Evolutionary conservation across 2,888 invertebrate genomes (phyloP).

Genomic region (Peribatodes rhomboidaria): DNA sequence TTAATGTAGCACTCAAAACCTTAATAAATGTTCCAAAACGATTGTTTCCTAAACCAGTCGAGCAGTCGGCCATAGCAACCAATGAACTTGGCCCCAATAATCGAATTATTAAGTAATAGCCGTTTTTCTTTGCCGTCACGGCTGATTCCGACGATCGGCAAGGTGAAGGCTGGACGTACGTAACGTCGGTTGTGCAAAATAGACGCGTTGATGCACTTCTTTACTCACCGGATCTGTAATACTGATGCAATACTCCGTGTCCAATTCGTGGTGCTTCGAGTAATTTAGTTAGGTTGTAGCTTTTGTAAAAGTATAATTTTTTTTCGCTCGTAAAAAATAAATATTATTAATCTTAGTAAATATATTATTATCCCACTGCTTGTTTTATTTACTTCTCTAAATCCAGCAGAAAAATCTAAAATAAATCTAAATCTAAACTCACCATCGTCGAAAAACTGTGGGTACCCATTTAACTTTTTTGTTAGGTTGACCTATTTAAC

Average conservation of each 20-base stretch:
- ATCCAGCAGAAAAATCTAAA: too few species aligned
- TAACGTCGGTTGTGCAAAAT: slow-evolving; percentile 33
- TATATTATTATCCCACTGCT: too few species aligned
- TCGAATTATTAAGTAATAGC: slow-evolving; percentile 58
- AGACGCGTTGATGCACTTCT: slow-evolving; percentile 16
- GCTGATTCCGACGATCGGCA: slow-evolving; percentile 54
- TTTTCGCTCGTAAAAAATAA: too few species aligned
- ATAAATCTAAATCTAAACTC: too few species aligned
- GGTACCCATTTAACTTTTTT: too few species aligned
- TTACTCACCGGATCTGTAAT: slow-evolving; percentile 15
- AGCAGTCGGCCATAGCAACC: slow-evolving; percentile 44
- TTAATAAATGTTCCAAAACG: background rate
- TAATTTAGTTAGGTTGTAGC: background rate
- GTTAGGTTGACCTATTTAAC: too few species aligned
- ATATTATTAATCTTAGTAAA: too few species aligned
- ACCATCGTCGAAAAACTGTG: too few species aligned
- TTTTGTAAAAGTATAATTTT: background rate
- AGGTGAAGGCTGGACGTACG: slow-evolving; percentile 58
- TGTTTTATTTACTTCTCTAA: too few species aligned
- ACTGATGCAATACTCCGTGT: slow-evolving; percentile 5
- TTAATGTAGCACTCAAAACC: too few species aligned
- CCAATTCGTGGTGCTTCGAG: background rate
- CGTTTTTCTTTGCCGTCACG: slow-evolving; percentile 57
- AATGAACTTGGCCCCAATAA: slow-evolving; percentile 63
- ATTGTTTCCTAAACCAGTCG: slow-evolving; percentile 13